phyloP scores from a whole-genome alignment of 2,113 vertebrate species.

The Candoia aspera region DNA sequence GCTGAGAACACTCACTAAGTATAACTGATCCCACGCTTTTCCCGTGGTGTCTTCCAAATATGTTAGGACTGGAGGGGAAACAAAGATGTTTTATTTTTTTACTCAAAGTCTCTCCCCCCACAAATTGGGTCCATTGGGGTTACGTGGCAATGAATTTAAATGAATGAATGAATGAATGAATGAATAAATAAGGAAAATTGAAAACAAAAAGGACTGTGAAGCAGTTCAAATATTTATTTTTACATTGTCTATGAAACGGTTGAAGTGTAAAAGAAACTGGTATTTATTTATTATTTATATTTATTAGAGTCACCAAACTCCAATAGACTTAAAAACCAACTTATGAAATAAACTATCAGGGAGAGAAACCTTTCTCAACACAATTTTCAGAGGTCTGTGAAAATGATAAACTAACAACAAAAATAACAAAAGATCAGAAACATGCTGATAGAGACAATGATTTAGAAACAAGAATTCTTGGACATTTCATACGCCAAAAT shows the following conservation, averaged over 20 bases:
- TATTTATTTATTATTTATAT: background rate
- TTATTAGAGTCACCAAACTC: background rate
- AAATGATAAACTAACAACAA: background rate
- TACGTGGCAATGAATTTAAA: background rate
- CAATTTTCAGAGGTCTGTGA: background rate
- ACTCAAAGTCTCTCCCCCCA: background rate
- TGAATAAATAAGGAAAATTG: background rate
- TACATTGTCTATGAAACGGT: background rate
- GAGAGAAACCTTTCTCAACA: background rate
- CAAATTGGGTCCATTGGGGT: background rate
- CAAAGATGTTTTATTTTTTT: background rate
- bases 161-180: background rate
- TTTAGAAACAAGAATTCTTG: background rate
- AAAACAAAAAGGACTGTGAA: background rate
- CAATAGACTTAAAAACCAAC: background rate
- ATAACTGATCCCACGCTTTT: background rate
- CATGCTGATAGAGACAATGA: background rate
- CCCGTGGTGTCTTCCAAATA: background rate
- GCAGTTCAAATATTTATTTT: background rate
- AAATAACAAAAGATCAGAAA: background rate
- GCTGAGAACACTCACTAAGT: slow-evolving; percentile 55
- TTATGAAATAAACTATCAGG: background rate
- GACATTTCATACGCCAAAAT: background rate
- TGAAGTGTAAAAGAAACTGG: background rate
- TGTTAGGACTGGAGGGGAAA: background rate